Percentiles rank a stretch among this genome's conserved stretches.
Evolutionary conservation across 2,888 invertebrate genomes (phyloP).

Genomic region (Meandrusa payeni): DNA sequence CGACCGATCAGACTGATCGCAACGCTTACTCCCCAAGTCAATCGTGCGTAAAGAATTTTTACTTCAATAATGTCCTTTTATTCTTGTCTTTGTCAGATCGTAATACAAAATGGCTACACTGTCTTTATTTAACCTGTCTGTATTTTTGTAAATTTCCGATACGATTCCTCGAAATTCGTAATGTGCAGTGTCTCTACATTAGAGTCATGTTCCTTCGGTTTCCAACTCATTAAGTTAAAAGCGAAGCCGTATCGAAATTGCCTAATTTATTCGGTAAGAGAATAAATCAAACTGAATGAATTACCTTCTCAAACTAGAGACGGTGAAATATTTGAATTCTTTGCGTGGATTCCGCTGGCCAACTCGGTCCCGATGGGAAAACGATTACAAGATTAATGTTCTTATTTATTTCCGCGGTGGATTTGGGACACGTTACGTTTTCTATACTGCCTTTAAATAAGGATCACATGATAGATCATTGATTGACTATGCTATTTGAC

Average conservation of each 20-base stretch:
- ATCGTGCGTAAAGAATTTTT: too few species aligned
- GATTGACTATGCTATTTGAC: too few species aligned
- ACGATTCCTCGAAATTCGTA: constrained; percentile 6
- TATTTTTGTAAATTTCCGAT: too few species aligned
- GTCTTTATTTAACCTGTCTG: too few species aligned
- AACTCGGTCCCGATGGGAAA: background rate
- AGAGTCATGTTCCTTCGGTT: constrained; percentile 6
- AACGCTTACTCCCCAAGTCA: too few species aligned
- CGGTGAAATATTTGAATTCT: background rate
- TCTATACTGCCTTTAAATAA: too few species aligned
- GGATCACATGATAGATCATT: too few species aligned
- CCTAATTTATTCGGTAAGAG: constrained; percentile 12
- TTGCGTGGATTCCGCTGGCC: background rate
- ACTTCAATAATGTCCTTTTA: too few species aligned
- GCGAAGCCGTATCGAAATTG: constrained; percentile 6
- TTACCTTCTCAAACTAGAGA: background rate
- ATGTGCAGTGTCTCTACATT: background rate
- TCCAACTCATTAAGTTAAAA: constrained; percentile 16
- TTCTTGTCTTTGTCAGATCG: too few species aligned
- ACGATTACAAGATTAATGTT: background rate
- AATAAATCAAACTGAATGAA: constrained; percentile 10
- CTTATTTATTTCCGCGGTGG: background rate
- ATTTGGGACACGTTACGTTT: too few species aligned
- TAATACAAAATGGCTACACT: too few species aligned
- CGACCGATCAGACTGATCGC: too few species aligned